phyloP scores from a whole-genome alignment of 1,140 invertebrate species.

The Brachionus asplanchnoidis region DNA sequence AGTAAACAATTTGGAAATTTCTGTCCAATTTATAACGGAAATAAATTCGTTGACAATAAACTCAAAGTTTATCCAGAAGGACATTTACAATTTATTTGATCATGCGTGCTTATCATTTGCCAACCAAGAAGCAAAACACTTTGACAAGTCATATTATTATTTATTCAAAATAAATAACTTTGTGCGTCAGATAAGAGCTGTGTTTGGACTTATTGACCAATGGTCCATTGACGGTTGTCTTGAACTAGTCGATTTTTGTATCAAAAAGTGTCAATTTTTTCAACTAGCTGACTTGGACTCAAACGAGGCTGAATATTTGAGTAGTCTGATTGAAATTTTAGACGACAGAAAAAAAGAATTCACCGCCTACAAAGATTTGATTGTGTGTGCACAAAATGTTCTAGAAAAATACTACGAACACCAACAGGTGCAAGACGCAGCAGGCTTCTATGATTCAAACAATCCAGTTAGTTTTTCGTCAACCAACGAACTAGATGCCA shows the following conservation, averaged over 20 bases:
- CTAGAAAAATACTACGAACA: constrained; percentile 38
- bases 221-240: constrained; percentile 48
- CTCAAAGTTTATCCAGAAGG: background rate
- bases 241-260: constrained; percentile 48
- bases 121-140: background rate
- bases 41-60: background rate
- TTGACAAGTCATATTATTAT: background rate
- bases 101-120: constrained; percentile 16
- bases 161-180: constrained; percentile 39
- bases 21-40: background rate
- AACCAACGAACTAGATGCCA: background rate
- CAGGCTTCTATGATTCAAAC: background rate
- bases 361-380: constrained; percentile 18
- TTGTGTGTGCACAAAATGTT: constrained; percentile 13
- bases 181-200: constrained; percentile 45
- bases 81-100: constrained; percentile 37
- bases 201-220: constrained; percentile 46
- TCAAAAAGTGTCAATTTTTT: constrained; percentile 36
- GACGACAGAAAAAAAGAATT: background rate
- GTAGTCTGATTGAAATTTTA: background rate
- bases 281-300: background rate
- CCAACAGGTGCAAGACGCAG: constrained; percentile 12
- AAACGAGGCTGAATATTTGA: background rate
- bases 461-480: background rate
- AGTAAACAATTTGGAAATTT: background rate